A percentile compares a stretch with the other conserved stretches of the same genome.
Conservation (phyloP, 2,888 invertebrate genomes). For the Danaus chrysippus region DNA sequence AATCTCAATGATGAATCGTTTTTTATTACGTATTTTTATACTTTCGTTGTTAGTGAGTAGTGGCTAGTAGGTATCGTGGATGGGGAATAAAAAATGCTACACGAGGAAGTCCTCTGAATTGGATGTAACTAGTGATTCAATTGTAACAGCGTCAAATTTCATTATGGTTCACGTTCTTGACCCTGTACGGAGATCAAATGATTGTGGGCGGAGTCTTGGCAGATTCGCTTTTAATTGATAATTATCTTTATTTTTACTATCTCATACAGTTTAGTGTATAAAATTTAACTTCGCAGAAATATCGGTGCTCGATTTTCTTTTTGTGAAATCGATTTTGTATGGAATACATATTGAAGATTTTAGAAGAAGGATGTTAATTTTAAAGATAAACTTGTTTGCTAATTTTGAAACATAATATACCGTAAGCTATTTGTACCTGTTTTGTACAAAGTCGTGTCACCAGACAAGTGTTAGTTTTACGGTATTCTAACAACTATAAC, state of each 20-base stretch:
- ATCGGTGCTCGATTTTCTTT: not conserved
- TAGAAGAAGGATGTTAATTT: constrained; percentile 20
- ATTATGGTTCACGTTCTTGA: constrained; percentile 65
- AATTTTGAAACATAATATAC: constrained; percentile 15
- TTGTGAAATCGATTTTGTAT: not conserved
- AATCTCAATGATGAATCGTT: no score
- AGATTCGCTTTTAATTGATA: not conserved
- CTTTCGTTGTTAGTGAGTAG: constrained; percentile 6
- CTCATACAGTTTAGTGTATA: no score
- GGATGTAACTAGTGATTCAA: constrained; percentile 27
- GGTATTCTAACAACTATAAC: not conserved
- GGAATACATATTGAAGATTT: not conserved
- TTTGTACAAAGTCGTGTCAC: constrained; percentile 9
- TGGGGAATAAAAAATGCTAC: constrained; percentile 10
- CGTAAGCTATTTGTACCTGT: constrained; percentile 22
- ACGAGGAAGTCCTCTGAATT: constrained; percentile 20
- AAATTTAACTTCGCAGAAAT: not conserved
- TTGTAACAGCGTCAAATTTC: constrained; percentile 45
- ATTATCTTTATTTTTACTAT: not conserved
- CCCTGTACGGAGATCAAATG: constrained; percentile 42
- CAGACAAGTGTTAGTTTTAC: not conserved
- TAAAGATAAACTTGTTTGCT: constrained; percentile 15
- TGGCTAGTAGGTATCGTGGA: not conserved
- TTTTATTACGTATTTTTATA: constrained; percentile 2
- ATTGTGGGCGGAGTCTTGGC: constrained; percentile 26